Evolutionary conservation across 1,140 invertebrate species (phyloP), one percentile per base, ranked within the genome.

Genomic region (Arion vulgaris): DNA sequence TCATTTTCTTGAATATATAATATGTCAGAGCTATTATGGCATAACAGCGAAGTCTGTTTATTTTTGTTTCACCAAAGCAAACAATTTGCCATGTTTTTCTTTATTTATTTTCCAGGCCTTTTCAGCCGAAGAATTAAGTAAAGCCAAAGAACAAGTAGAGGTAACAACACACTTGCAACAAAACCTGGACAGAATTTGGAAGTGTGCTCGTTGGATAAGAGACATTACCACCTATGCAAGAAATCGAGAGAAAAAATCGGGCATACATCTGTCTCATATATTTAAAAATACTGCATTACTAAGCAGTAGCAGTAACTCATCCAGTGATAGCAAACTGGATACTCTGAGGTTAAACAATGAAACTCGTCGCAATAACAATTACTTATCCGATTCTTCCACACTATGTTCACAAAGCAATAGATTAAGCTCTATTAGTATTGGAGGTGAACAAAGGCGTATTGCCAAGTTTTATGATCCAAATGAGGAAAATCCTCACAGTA

Each of bases 141-240:
- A 95, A 5, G 96, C 98, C 15, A 97, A 97, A 90, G 95, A 97
- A 84, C 94, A 96, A 53, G 91, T 98, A 19, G 93, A 95, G 0
- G 95, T 95, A 86, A 91, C 98, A 28, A 85, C 80, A 26, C 87
- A 88, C 36, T 88, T 92, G 77, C 90, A 93, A 76, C 87, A 90
- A 72, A 85, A 87, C 23, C 84, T 93, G 28, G 93, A 93, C 73
- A 87, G 89, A 51, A 95, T 96, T 0, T 99, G 98, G 98, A 97
- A 98, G 89, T 95, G 95, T 34, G 95, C 96, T 4, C 94, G 98
- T 23, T 99, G 98, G 98, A 94, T 99, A 0, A 96, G 98, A 94
- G 97, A 99, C 87, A 95, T 98, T 1, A 96, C 99, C 62, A 95
- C 96, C 0, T 97, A 97, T 90, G 97, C 97, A 0, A 93, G 97